Evolutionary conservation across 2,113 vertebrate genomes (phyloP).

Genomic region (Eolophus roseicapilla): DNA sequence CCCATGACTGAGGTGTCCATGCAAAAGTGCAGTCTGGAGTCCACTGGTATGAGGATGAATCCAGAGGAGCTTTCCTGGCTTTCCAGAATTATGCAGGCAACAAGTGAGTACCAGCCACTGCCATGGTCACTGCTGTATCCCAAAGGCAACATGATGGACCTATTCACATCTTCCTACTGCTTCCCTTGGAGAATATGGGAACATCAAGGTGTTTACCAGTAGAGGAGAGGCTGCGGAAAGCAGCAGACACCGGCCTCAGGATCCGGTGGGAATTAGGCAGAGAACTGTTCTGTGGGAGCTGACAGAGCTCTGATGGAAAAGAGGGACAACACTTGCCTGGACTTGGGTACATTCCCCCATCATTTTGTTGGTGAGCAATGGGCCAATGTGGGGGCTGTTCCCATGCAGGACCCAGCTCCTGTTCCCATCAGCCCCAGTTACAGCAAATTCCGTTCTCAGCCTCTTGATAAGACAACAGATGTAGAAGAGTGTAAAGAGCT

Average conservation of each 20-base stretch:
- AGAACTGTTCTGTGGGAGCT: background rate
- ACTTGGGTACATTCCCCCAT: rapidly evolving
- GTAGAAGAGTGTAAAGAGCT: background rate
- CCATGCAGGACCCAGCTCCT: background rate
- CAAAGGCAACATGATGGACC: background rate
- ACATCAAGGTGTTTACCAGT: rapidly evolving
- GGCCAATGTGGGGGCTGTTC: rapidly evolving
- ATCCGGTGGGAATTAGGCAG: background rate
- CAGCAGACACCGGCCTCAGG: too few species aligned
- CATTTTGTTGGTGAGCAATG: rapidly evolving
- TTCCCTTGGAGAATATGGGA: background rate
- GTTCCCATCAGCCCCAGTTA: background rate
- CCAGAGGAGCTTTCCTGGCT: background rate
- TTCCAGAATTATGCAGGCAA: background rate
- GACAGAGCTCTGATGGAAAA: background rate
- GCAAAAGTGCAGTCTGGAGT: background rate
- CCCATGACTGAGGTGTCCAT: background rate
- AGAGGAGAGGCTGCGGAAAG: background rate
- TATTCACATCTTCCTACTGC: background rate
- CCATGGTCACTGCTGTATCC: background rate
- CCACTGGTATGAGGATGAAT: background rate
- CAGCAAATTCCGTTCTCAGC: background rate
- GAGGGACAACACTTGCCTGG: background rate
- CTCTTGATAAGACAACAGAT: background rate
- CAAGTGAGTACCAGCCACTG: rapidly evolving